A percentile compares a stretch with the other conserved stretches of the same genome.
phyloP scores from a whole-genome alignment of 1,140 invertebrate species.

The Hermetia illucens region DNA sequence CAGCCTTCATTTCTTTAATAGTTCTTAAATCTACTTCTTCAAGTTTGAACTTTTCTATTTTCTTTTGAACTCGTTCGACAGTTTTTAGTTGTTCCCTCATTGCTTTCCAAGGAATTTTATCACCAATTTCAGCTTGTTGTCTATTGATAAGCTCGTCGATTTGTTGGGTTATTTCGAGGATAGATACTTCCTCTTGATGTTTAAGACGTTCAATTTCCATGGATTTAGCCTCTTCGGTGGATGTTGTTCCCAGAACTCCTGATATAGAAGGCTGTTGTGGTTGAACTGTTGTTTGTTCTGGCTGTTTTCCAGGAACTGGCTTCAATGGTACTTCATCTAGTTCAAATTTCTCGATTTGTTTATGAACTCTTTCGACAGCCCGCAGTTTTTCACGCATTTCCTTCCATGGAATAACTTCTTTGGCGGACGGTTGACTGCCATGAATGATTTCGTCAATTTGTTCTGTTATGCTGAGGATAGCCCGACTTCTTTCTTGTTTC shows the following conservation, averaged over 20 bases:
- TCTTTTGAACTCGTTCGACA: constrained; percentile 22
- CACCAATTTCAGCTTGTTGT: constrained; percentile 15
- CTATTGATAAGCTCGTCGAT: constrained; percentile 21
- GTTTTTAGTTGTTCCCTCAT: constrained; percentile 28
- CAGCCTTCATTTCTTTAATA: no score
- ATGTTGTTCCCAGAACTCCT: constrained; percentile 4
- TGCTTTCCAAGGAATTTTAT: constrained; percentile 26
- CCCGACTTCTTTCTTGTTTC: constrained; percentile 24
- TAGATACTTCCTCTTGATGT: constrained; percentile 29
- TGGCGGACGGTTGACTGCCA: constrained; percentile 23
- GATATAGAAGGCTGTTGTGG: constrained; percentile 15
- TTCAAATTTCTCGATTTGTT: constrained; percentile 25
- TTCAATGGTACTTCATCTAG: constrained; percentile 25
- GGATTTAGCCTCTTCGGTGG: constrained; percentile 9
- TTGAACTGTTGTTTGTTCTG: constrained; percentile 13
- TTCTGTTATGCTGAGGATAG: constrained; percentile 22
- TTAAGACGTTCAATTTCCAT: constrained; percentile 23
- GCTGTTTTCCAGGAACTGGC: constrained; percentile 18
- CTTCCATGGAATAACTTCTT: constrained; percentile 28
- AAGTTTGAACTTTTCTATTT: constrained; percentile 28
- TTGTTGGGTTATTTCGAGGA: constrained; percentile 27
- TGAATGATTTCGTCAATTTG: constrained; percentile 25
- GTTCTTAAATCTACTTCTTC: constrained; percentile 24
- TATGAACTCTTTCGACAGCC: constrained; percentile 21
- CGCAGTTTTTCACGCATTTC: constrained; percentile 27